These are phyloP conservation scores for Smutsia gigantea DNA, from an alignment of 2,797 vertebrate genomes.

Conservation along the genomic window DNA sequence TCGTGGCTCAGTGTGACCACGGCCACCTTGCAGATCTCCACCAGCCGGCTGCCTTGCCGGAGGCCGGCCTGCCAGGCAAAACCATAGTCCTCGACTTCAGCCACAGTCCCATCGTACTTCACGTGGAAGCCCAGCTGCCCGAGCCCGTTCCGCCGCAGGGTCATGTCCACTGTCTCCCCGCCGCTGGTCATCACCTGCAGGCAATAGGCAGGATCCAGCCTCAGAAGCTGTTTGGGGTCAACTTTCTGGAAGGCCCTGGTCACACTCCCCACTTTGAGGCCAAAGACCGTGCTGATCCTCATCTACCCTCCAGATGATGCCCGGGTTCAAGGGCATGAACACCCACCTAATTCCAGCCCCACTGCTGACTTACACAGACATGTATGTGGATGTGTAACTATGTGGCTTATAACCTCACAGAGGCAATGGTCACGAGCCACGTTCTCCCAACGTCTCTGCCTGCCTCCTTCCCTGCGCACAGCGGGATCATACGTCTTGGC, in stretches of 20 bases:
- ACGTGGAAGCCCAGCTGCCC: slow-evolving; percentile 98
- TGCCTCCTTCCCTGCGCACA: neutral
- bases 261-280: neutral
- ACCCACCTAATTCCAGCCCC: neutral
- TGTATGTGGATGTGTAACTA: accelerated
- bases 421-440: accelerated
- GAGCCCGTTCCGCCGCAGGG: slow-evolving; percentile 94
- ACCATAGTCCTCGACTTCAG: slow-evolving; percentile 97
- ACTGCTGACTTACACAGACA: neutral
- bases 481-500: neutral
- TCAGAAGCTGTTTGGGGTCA: neutral
- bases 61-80: slow-evolving; percentile 98
- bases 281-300: neutral
- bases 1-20: slow-evolving; percentile 95
- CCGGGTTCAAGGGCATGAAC: neutral
- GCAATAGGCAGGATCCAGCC: neutral
- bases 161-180: slow-evolving; percentile 97
- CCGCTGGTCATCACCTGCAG: slow-evolving; percentile 91
- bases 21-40: slow-evolving; percentile 97
- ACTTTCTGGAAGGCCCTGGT: neutral
- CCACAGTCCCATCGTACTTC: slow-evolving; percentile 94
- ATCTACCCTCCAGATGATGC: neutral
- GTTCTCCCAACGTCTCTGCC: neutral
- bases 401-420: too few species aligned
- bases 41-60: slow-evolving; percentile 94